Evolutionary conservation across 2,888 invertebrate species (phyloP), one percentile per base, ranked within the genome.

Genomic region (Nipponacmea schrenckii): DNA sequence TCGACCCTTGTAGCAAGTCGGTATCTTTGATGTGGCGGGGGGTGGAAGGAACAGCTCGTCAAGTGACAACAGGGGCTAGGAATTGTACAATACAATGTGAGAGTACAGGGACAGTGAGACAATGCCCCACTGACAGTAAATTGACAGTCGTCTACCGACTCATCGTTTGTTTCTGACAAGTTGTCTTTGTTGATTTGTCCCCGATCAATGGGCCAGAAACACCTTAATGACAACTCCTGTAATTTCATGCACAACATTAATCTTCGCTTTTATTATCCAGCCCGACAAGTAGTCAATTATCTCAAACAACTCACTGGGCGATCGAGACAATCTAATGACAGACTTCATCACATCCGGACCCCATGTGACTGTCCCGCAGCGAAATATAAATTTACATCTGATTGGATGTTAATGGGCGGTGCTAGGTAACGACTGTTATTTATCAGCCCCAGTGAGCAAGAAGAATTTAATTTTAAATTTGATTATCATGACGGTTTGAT

Each of bases 351-450:
- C 56, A 56, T 56, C 56, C 56, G 56, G 56, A 56, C 56, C 56
- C 56, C 56, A 56, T 56, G 56, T 10, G n/a, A 24, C 24, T 56
- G 24, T 24, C 56, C 56, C 56, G 56, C 56, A 56, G 56, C 56
- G 56, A 56, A 56, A 56, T 56, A n/a, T 56, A n/a, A 56, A 56
- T 24, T 56, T 24, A 56, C 56, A 56, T 56, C 56, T 56, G 20
- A 56, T 56, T 56, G 56, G 24, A n/a, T 56, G 24, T 56, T 56
- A 56, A 56, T 56, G 56, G 56, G 56, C 56, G 56, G 56, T 56
- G 20, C 56, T 56, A 24, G 56, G 56, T 56, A 56, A 56, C 56
- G 20, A 24, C 24, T 24, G 24, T 56, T 56, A 56, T 56, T 56
- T 56, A 56, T 56, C 24, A 24, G 12, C 24, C 24, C 20, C 56